Base-by-base conservation (phyloP, 2,888 invertebrate species). In the Periphyllus acericola region DNA sequence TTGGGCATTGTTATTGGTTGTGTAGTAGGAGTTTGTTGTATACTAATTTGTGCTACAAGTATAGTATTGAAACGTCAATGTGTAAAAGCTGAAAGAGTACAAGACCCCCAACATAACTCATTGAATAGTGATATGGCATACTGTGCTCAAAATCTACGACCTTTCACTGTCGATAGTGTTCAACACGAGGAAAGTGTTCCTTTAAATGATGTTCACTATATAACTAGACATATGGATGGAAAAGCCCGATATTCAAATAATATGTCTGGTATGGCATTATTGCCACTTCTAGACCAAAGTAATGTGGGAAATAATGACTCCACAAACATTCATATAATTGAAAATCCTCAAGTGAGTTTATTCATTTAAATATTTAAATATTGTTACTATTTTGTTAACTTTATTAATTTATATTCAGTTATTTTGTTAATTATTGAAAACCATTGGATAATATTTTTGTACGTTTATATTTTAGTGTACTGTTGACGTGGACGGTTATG, bases 1-100 rank as follows among this genome's bases (percentile, higher is more conserved):
- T 60, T 91, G 94, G 94, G 93, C 84, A 91, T 94, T 36, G 92
- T 93, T 0, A 91, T 93, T 36, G 93, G 93, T 0, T 91, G 92
- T 11, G 92, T 92, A 0, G 91, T 93, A 40, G 91, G 93, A 11
- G 76, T 93, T 19, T 89, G 93, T 68, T 92, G 92, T 81, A 90
- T 93, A 76, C 40, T 93, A 29, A 91, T 92, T 1, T 92, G 92
- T 52, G 91, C 92, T 0, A 92, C 92, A 14, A 91, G 93, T 71
- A 92, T 93, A 89, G 88, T 93, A 19, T 93, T 93, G 91, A 91
- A 93, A 34, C 91, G 92, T 40, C 91, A 89, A 74, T 90, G 90
- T 68, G 60, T 79, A 25, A 89, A 89, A 86, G 29, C 86, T 25
- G 86, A 80, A 74, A 36, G 71, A 66, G 34, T 34, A 36, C 74